Evolutionary conservation across 2,797 vertebrate genomes (phyloP).

Genomic region (Sebastes hopkinsi): DNA sequence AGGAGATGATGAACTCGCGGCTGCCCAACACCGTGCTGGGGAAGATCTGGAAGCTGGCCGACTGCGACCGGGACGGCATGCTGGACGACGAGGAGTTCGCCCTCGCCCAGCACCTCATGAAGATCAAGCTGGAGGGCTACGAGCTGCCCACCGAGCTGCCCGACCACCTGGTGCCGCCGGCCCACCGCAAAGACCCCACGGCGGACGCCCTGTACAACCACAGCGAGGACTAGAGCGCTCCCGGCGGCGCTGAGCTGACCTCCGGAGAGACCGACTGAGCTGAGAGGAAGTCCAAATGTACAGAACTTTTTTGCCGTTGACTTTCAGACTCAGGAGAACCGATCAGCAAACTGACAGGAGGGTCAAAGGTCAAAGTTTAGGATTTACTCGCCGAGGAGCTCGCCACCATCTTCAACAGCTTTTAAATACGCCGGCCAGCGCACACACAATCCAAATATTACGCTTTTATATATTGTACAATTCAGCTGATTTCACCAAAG

Average conservation of each 20-base stretch:
- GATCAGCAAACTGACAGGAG: background rate
- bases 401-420: background rate
- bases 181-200: slow-evolving; percentile 86
- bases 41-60: slow-evolving; percentile 98
- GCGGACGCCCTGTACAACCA: slow-evolving; percentile 77
- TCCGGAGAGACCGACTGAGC: slow-evolving; percentile 5
- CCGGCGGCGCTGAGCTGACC: background rate
- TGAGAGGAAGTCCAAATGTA: background rate
- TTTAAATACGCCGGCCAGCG: background rate
- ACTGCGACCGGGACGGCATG: slow-evolving; percentile 95
- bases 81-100: slow-evolving; percentile 98
- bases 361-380: slow-evolving; percentile 5
- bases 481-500: slow-evolving; percentile 16
- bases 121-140: slow-evolving; percentile 94
- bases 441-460: background rate
- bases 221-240: slow-evolving; percentile 70
- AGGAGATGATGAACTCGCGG: slow-evolving; percentile 97
- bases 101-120: slow-evolving; percentile 95
- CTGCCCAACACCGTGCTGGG: slow-evolving; percentile 95
- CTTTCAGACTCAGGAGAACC: slow-evolving; percentile 1
- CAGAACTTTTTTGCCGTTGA: background rate
- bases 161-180: slow-evolving; percentile 90
- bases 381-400: background rate
- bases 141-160: slow-evolving; percentile 91
- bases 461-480: slow-evolving; percentile 16